Conservation (phyloP, 1,140 invertebrate genomes). For the Monochamus saltuarius region DNA sequence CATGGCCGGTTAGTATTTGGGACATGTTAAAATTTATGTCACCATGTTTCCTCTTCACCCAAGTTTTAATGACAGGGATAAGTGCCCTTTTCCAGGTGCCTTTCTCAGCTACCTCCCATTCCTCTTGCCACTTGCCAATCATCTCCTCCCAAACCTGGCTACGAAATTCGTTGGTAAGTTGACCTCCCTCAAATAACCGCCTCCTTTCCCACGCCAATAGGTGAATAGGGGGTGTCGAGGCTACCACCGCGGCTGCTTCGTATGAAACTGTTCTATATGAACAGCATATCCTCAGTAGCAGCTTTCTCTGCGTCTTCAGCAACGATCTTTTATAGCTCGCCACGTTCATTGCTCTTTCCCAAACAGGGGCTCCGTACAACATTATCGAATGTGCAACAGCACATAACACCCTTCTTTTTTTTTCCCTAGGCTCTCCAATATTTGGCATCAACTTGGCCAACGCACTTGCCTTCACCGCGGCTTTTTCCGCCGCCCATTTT, state of each 20-base stretch:
- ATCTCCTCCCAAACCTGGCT: not conserved
- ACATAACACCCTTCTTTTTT: slow-evolving; percentile 5
- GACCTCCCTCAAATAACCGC: not conserved
- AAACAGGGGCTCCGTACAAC: slow-evolving; percentile 16
- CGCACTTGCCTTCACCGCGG: no score
- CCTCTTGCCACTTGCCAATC: slow-evolving; percentile 13
- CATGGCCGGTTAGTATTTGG: slow-evolving; percentile 13
- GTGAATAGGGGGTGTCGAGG: slow-evolving; percentile 16
- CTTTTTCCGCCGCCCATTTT: no score
- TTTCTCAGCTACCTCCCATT: slow-evolving; percentile 9
- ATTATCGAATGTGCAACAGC: slow-evolving; percentile 16
- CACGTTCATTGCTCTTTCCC: slow-evolving; percentile 9
- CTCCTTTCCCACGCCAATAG: slow-evolving; percentile 13
- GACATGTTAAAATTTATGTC: slow-evolving; percentile 10
- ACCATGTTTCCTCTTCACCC: slow-evolving; percentile 16
- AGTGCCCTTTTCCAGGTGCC: slow-evolving; percentile 15
- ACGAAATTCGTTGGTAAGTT: not conserved
- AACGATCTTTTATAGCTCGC: slow-evolving; percentile 14
- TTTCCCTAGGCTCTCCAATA: no score
- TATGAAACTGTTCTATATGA: slow-evolving; percentile 22
- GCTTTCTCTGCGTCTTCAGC: slow-evolving; percentile 13
- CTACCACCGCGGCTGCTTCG: slow-evolving; percentile 14
- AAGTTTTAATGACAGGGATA: not conserved
- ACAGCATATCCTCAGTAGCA: slow-evolving; percentile 9
- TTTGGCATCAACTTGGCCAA: no score